Percentiles rank a stretch among this genome's conserved stretches.
Conservation (phyloP, 2,888 invertebrate species). For the Eledone cirrhosa region DNA sequence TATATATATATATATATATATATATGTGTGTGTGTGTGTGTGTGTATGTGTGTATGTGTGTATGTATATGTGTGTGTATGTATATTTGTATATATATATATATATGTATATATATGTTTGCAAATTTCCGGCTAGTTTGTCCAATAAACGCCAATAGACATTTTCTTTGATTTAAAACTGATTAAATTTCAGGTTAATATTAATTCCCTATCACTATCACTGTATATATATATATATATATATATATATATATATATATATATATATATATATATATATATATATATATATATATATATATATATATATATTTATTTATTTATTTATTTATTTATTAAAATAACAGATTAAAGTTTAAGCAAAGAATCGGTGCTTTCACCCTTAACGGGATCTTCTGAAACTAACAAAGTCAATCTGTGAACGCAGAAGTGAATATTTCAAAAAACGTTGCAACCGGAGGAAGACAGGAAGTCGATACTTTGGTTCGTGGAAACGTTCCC, state of each 20-base stretch:
- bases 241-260: constrained; percentile 24
- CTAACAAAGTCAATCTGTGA: no score
- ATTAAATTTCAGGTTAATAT: no score
- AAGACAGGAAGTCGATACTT: no score
- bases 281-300: constrained; percentile 6
- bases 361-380: no score
- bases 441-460: no score
- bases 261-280: background rate
- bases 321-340: background rate
- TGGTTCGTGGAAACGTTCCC: no score
- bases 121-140: no score
- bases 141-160: no score
- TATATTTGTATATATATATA: constrained; percentile 32
- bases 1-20: background rate
- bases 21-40: background rate
- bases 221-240: background rate
- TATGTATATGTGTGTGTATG: background rate
- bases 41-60: background rate
- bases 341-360: no score
- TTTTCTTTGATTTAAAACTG: no score
- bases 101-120: background rate
- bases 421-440: no score
- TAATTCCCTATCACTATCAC: background rate
- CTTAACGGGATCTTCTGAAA: no score
- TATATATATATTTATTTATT: background rate